Conservation (phyloP, 2,113 vertebrate genomes). For the Psephotus haematonotus region DNA sequence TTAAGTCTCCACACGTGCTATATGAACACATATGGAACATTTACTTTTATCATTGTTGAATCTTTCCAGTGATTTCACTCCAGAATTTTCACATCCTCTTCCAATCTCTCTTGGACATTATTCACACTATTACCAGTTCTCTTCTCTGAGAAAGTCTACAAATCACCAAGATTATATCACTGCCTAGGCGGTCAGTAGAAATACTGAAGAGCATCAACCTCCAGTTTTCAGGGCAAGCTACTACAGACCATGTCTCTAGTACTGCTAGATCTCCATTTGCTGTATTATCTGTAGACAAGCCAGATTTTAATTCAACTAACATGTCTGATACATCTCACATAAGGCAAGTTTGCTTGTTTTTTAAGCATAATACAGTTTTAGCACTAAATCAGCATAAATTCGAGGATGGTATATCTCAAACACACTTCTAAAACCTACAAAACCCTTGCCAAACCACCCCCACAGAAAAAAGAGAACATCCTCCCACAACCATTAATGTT, state of each 20-base stretch:
- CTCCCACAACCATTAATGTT: not conserved
- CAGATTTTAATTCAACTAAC: not conserved
- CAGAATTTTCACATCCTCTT: not conserved
- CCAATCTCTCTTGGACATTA: not conserved
- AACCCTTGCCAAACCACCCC: not conserved
- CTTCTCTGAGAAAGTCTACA: not conserved
- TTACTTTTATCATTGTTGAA: not conserved
- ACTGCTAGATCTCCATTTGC: not conserved
- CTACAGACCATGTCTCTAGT: not conserved
- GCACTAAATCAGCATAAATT: not conserved
- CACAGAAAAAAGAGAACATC: not conserved
- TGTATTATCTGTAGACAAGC: not conserved
- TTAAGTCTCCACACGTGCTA: not conserved
- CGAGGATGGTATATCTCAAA: not conserved
- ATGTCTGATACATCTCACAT: not conserved
- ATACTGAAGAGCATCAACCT: not conserved
- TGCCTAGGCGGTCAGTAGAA: not conserved
- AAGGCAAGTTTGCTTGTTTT: not conserved
- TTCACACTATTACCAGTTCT: not conserved
- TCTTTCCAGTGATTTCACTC: not conserved
- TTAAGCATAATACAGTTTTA: not conserved
- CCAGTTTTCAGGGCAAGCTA: not conserved
- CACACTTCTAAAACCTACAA: not conserved
- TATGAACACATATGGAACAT: not conserved
- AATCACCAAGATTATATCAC: not conserved